Percentiles rank a stretch among this genome's conserved stretches.
Evolutionary conservation across 1,140 invertebrate species (phyloP).

Genomic region (Gyrodactylus salaris): DNA sequence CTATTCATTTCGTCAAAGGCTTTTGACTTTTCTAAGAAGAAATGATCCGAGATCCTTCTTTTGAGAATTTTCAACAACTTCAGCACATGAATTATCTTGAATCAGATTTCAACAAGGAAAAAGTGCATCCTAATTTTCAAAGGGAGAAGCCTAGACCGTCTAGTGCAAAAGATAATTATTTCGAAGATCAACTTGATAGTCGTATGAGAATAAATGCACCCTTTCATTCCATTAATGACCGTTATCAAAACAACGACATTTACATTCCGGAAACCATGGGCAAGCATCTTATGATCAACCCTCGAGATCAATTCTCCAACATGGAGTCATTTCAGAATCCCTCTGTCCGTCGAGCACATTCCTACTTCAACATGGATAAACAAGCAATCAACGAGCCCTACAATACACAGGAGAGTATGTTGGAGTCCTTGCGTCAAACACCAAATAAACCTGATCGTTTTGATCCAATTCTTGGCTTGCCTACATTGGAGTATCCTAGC

Average conservation of each 20-base stretch:
- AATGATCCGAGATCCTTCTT: neutral
- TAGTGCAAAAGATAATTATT: slow-evolving; percentile 2
- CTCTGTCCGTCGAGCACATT: neutral
- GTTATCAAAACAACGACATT: neutral
- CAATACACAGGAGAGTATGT: neutral
- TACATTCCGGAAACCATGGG: neutral
- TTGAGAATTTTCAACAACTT: neutral
- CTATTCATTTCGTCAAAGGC: too few relatives aligned
- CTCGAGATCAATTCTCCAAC: too few relatives aligned
- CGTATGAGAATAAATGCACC: neutral
- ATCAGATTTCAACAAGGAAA: neutral
- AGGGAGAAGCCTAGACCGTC: neutral
- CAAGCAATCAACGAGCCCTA: neutral
- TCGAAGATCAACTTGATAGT: neutral
- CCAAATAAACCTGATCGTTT: neutral
- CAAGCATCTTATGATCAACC: neutral
- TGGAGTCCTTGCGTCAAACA: too few relatives aligned
- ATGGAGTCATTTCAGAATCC: neutral
- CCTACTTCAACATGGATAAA: neutral
- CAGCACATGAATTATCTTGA: neutral
- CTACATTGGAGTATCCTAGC: neutral
- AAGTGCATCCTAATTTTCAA: neutral
- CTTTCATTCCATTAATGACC: neutral
- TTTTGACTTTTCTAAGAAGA: too few relatives aligned
- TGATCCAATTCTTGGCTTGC: neutral